A percentile compares a stretch with the other conserved stretches of the same genome.
These are phyloP conservation scores for Megaustenia siamemsis DNA, from an alignment of 2,888 invertebrate genomes.

Conservation along the genomic window DNA sequence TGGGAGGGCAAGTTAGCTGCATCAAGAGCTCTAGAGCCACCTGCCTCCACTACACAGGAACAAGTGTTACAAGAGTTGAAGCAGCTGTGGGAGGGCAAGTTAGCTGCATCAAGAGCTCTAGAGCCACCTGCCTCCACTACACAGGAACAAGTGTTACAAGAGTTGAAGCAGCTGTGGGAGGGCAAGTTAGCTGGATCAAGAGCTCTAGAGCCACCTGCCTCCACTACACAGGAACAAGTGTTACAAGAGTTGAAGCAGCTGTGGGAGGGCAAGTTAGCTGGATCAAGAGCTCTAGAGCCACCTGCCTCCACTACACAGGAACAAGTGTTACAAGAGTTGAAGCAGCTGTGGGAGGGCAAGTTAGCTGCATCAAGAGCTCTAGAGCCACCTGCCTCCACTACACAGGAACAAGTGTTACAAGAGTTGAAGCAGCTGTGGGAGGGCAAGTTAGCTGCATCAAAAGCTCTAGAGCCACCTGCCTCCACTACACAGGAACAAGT, in stretches of 20 bases:
- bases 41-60: conserved; percentile 84
- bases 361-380: conserved; percentile 93
- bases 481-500: too few species aligned
- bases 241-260: conserved; percentile 95
- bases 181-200: conserved; percentile 92
- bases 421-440: conserved; percentile 92
- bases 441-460: conserved; percentile 12
- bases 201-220: conserved; percentile 89
- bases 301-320: too few species aligned
- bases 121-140: not conserved
- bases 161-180: conserved; percentile 93
- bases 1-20: conserved; percentile 94
- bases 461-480: not conserved
- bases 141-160: too few species aligned
- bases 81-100: conserved; percentile 82
- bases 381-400: conserved; percentile 85
- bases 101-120: too few species aligned
- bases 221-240: conserved; percentile 88
- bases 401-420: conserved; percentile 91
- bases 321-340: too few species aligned
- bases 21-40: conserved; percentile 92
- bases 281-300: too few species aligned
- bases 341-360: conserved; percentile 93
- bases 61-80: conserved; percentile 96
- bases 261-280: conserved; percentile 62